These are phyloP conservation scores for Zygaena filipendulae DNA, from an alignment of 2,888 invertebrate species.

Conservation along the genomic window DNA sequence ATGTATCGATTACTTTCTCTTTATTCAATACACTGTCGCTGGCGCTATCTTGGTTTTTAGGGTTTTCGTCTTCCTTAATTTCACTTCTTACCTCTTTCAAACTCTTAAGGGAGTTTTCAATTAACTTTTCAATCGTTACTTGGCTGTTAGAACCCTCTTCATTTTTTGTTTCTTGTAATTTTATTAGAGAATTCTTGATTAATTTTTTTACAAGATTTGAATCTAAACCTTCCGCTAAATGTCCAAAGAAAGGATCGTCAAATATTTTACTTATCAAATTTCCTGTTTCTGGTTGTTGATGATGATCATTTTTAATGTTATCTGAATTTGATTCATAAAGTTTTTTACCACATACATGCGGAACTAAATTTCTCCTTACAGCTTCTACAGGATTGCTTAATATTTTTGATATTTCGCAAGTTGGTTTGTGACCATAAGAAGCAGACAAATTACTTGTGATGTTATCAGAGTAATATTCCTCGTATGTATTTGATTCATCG, in stretches of 20 bases:
- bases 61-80: constrained; percentile 22
- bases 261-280: constrained; percentile 70
- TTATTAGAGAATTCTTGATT: constrained; percentile 74
- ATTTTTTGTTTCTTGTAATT: constrained; percentile 62
- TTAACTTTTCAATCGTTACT: constrained; percentile 60
- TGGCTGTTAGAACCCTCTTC: constrained; percentile 52
- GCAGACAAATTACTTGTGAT: constrained; percentile 21
- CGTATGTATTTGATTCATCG: constrained; percentile 43
- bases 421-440: constrained; percentile 18
- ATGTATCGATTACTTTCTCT: constrained; percentile 25
- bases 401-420: constrained; percentile 62
- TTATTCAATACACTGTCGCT: constrained; percentile 26
- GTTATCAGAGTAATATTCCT: constrained; percentile 46
- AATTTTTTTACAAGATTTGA: constrained; percentile 71
- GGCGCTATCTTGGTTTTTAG: constrained; percentile 28
- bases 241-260: constrained; percentile 72
- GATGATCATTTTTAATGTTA: constrained; percentile 14
- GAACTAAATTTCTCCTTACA: constrained; percentile 77
- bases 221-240: constrained; percentile 71
- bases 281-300: constrained; percentile 35
- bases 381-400: constrained; percentile 81
- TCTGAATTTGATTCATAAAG: constrained; percentile 21
- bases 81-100: constrained; percentile 40
- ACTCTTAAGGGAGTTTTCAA: constrained; percentile 54
- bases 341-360: constrained; percentile 79